Conservation (phyloP, 2,113 vertebrate species). For the Sphyrna mokarran region DNA sequence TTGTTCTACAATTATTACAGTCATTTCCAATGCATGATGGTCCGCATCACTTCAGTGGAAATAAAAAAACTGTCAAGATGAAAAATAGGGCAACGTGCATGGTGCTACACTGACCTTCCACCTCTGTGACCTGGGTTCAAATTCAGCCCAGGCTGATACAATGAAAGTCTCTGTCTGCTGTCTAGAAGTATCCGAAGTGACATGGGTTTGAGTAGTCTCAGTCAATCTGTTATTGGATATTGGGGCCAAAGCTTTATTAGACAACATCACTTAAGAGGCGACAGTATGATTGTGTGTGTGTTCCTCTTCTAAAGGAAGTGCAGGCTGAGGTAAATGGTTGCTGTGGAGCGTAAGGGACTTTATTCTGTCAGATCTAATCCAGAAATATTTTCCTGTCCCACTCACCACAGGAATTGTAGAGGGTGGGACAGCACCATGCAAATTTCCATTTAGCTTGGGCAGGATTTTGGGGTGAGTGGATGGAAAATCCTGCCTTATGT, state of each 20-base stretch:
- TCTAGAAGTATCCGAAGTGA: neutral
- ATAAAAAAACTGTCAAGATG: conserved; percentile 22
- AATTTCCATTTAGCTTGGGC: too few species aligned
- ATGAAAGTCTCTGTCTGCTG: neutral
- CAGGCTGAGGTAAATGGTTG: neutral
- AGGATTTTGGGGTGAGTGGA: too few species aligned
- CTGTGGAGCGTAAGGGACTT: neutral
- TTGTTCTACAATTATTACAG: neutral
- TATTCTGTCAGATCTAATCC: neutral
- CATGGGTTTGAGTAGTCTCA: neutral
- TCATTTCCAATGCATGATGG: neutral
- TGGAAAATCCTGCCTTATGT: too few species aligned
- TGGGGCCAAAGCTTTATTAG: neutral
- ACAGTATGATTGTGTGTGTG: neutral
- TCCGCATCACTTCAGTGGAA: neutral
- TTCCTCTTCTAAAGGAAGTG: neutral
- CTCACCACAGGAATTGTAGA: too few species aligned
- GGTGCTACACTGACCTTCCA: neutral
- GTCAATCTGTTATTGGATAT: neutral
- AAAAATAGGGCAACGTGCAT: neutral
- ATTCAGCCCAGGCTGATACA: neutral
- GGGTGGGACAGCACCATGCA: too few species aligned
- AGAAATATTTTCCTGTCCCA: neutral
- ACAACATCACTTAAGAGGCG: neutral
- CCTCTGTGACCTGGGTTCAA: neutral